These are phyloP conservation scores for Salticus scenicus DNA, from an alignment of 2,888 invertebrate species.

Conservation along the genomic window DNA sequence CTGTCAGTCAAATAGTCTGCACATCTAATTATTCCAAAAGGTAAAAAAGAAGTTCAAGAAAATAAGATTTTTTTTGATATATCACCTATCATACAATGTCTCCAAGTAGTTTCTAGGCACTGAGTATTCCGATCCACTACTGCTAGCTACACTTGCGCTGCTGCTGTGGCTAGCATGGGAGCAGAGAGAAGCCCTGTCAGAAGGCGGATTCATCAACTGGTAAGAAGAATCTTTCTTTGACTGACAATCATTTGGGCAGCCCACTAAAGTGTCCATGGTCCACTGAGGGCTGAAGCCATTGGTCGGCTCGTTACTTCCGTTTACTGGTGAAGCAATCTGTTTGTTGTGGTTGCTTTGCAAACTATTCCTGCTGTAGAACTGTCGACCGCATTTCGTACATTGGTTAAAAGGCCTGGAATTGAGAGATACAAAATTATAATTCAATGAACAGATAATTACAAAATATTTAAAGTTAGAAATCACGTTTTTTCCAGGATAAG, in stretches of 20 bases:
- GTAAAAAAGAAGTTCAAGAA: too few species aligned
- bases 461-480: neutral
- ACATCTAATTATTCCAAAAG: too few species aligned
- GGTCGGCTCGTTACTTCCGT: neutral
- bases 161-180: constrained; percentile 70
- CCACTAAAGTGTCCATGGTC: constrained; percentile 65
- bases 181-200: constrained; percentile 70
- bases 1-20: too few species aligned
- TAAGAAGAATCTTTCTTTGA: constrained; percentile 45
- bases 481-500: too few species aligned
- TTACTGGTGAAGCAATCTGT: constrained; percentile 19
- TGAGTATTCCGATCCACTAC: constrained; percentile 74
- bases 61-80: too few species aligned
- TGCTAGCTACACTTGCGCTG: constrained; percentile 76
- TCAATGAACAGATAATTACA: neutral
- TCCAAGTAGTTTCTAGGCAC: constrained; percentile 70
- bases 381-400: constrained; percentile 66
- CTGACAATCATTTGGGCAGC: constrained; percentile 20
- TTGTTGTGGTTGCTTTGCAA: constrained; percentile 30
- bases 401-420: constrained; percentile 64
- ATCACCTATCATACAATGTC: constrained; percentile 69
- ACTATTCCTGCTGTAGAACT: constrained; percentile 52
- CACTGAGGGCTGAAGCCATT: constrained; percentile 62
- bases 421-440: neutral
- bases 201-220: constrained; percentile 39